phyloP scores from a whole-genome alignment of 1,140 invertebrate species.

The Zophobas morio region DNA sequence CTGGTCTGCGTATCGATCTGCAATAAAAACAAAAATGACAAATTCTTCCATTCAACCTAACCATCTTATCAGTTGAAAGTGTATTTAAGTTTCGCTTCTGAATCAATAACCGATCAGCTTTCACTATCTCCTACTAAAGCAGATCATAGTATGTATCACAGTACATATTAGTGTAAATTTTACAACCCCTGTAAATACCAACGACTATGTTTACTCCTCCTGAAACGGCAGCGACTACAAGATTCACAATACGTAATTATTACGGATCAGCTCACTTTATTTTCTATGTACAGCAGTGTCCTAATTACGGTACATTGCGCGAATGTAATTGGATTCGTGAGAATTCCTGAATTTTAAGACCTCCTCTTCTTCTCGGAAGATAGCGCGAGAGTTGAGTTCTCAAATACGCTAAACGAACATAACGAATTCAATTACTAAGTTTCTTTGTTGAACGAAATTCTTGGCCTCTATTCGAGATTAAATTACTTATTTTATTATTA shows the following conservation, averaged over 20 bases:
- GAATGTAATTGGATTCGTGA: conserved; percentile 52
- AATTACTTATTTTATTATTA: conserved; percentile 43
- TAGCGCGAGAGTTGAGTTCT: conserved; percentile 27
- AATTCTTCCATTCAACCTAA: neutral
- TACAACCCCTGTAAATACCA: too few relatives aligned
- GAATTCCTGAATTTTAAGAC: conserved; percentile 49
- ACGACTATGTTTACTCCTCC: conserved; percentile 8
- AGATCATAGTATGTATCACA: too few relatives aligned
- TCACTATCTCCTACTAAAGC: too few relatives aligned
- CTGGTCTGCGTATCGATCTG: too few relatives aligned
- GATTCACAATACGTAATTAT: conserved; percentile 52
- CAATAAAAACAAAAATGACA: too few relatives aligned
- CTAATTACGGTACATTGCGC: conserved; percentile 53
- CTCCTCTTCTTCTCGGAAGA: conserved; percentile 32
- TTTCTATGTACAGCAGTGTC: conserved; percentile 46
- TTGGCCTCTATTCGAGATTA: conserved; percentile 9
- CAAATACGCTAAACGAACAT: conserved; percentile 42
- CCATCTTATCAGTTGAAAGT: conserved; percentile 6
- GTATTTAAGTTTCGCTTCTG: conserved; percentile 8
- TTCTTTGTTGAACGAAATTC: conserved; percentile 35
- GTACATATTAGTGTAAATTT: too few relatives aligned
- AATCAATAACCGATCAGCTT: conserved; percentile 15
- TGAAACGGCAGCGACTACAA: conserved; percentile 31
- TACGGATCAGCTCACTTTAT: conserved; percentile 47
- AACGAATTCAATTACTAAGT: conserved; percentile 43